Evolutionary conservation across 2,113 vertebrate species (phyloP).

Genomic region (Pygoscelis antarcticus): DNA sequence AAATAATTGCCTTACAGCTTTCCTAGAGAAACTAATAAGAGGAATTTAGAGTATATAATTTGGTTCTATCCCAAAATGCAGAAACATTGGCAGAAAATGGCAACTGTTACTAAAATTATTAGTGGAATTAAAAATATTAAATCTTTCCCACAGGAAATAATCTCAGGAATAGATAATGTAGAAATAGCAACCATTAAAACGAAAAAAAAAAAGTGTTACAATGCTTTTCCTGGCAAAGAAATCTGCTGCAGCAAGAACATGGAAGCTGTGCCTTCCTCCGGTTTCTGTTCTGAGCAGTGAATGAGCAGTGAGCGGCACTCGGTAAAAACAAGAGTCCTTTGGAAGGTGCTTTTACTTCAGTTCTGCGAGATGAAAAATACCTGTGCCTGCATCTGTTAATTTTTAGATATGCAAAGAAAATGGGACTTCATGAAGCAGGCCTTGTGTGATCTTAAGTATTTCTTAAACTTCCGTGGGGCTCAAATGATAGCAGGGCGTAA

Average conservation of each 20-base stretch:
- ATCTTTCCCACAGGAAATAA: slow-evolving; percentile 54
- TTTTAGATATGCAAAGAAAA: background rate
- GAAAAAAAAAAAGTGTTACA: background rate
- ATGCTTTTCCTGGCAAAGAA: slow-evolving; percentile 50
- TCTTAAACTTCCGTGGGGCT: background rate
- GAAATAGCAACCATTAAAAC: slow-evolving; percentile 51
- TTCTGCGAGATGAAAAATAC: background rate
- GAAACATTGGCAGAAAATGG: slow-evolving; percentile 52
- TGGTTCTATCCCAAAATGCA: slow-evolving; percentile 5
- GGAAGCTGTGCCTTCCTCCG: background rate
- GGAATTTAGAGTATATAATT: slow-evolving; percentile 19
- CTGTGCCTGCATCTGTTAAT: too few species aligned
- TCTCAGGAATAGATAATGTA: slow-evolving; percentile 37
- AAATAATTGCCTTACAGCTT: slow-evolving; percentile 7
- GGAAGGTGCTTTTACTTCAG: background rate
- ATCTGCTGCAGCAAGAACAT: background rate
- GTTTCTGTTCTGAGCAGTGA: background rate
- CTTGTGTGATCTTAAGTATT: background rate
- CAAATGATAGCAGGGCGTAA: background rate
- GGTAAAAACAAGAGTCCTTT: background rate
- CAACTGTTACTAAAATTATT: slow-evolving; percentile 37
- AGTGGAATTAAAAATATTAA: slow-evolving; percentile 42
- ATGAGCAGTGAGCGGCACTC: background rate
- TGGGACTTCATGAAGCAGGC: background rate
- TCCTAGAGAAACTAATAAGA: background rate